Conservation (phyloP, 1,140 invertebrate genomes). For the Pentalonia nigronervosa region DNA sequence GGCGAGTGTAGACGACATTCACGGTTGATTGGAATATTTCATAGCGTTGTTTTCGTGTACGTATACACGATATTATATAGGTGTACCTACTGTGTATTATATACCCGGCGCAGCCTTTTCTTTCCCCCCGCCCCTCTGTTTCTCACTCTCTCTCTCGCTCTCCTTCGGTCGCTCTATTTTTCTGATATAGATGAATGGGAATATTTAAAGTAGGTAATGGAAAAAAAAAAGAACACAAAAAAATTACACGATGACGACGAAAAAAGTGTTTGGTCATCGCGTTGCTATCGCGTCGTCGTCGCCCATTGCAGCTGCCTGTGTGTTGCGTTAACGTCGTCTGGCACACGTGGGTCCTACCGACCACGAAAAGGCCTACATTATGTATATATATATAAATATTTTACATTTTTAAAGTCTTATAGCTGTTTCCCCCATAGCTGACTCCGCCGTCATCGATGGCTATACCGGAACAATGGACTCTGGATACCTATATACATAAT, state of each 20-base stretch:
- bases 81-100: too few relatives aligned
- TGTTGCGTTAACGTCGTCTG: background rate
- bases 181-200: slow-evolving; percentile 24
- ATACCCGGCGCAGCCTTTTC: too few relatives aligned
- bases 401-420: background rate
- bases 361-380: background rate
- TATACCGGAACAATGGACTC: slow-evolving; percentile 1
- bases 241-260: slow-evolving; percentile 5
- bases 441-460: background rate
- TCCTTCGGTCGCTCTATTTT: background rate
- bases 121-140: background rate
- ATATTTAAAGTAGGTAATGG: background rate
- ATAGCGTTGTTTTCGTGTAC: background rate
- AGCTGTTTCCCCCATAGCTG: background rate
- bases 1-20: slow-evolving; percentile 32
- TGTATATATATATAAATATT: background rate
- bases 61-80: background rate
- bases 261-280: slow-evolving; percentile 40
- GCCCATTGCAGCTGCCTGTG: background rate
- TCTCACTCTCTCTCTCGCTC: background rate
- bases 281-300: background rate
- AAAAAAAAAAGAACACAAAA: background rate
- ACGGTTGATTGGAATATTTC: slow-evolving; percentile 46
- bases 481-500: background rate
- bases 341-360: slow-evolving; percentile 7